Base-by-base conservation (phyloP, 2,797 vertebrate genomes). In the Amphiprion clarkii region DNA sequence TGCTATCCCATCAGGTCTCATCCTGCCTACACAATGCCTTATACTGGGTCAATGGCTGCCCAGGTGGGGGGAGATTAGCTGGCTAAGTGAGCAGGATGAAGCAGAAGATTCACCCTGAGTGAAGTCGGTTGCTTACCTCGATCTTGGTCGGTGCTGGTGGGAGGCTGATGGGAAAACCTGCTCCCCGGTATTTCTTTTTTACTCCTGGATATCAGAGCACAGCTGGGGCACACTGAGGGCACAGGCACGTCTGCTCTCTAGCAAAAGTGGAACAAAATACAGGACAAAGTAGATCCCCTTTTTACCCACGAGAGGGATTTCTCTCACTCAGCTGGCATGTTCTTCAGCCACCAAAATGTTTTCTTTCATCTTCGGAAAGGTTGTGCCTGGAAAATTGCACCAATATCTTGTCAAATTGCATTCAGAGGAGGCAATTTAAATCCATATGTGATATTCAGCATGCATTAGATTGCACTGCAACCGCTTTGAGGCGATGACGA, bases 11-110 rank as follows among this genome's bases (percentile, higher is more conserved):
- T 82, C 80, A 76, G 84, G 75, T 56, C 36, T 82, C 63, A 75
- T 77, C 77, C 67, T 65, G 65, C 27, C 57, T 53, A 55, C 70
- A 71, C 36, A 82, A 84, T 55, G 64, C 16, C 52, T 71, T 74
- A 65, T 66, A 23, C 58, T 17, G 67, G 78, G 69, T 87, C 88
- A 85, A 82, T 87, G 62, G 76, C 76, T 67, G 81, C 68, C 40
- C 75, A 80, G 79, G 70, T 77, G 82, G 84, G 74, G 80, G 54
- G 55, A 81, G 81, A 89, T 93, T 87, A 92, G 71, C 55, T 21
- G 53, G 66, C 70, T 74, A 80, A 79, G 72, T 60, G 60, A 78
- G 78, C 85, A 86, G 84, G 85, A 88, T 69, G 82, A 80, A 65
- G 70, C 54, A 48, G 66, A 71, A 56, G 61, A 76, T 49, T 75